Conservation (phyloP, 2,797 vertebrate species). For the Australoheros facetus region DNA sequence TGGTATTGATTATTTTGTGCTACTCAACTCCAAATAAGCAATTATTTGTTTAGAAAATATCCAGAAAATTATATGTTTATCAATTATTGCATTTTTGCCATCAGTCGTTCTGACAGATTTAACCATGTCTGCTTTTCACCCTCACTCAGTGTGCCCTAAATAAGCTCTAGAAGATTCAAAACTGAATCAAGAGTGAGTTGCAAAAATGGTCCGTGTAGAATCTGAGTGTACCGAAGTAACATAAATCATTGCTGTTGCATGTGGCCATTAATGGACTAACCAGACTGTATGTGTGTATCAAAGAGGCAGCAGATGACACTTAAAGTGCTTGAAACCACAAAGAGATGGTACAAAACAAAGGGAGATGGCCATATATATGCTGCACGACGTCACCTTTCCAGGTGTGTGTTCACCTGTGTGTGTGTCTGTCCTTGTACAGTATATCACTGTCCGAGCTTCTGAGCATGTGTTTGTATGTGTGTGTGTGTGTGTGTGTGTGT, state of each 20-base stretch:
- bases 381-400: conserved; percentile 27
- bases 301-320: conserved; percentile 56
- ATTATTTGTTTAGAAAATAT: neutral
- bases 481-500: conserved; percentile 45
- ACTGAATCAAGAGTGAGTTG: neutral
- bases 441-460: conserved; percentile 39
- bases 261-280: conserved; percentile 49
- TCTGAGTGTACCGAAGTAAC: conserved; percentile 4
- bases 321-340: conserved; percentile 52
- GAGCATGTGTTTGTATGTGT: conserved; percentile 36
- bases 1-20: conserved; percentile 7
- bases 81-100: neutral
- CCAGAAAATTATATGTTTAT: neutral
- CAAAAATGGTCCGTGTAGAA: neutral
- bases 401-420: conserved; percentile 42
- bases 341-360: conserved; percentile 56
- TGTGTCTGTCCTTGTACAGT: conserved; percentile 14
- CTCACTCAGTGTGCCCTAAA: neutral
- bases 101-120: neutral
- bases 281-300: conserved; percentile 36
- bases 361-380: conserved; percentile 39
- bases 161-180: neutral
- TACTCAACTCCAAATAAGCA: neutral
- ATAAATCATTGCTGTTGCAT: conserved; percentile 24
- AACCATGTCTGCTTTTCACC: neutral